Evolutionary conservation across 2,797 vertebrate species (phyloP).

Genomic region (Cetoscarus ocellatus): DNA sequence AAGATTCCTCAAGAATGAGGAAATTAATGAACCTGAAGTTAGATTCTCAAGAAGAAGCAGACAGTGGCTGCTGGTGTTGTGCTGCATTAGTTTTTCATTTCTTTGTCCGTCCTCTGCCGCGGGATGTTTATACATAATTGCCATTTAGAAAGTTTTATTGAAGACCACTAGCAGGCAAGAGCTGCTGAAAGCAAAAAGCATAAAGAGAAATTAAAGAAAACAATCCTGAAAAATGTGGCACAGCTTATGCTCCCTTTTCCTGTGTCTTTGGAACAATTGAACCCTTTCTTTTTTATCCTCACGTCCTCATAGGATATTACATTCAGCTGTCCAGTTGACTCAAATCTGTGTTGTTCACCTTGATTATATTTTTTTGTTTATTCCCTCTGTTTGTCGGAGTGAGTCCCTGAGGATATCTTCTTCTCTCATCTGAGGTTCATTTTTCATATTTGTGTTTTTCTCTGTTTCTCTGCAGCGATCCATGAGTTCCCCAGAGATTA

Average conservation of each 20-base stretch:
- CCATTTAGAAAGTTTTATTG: constrained; percentile 5
- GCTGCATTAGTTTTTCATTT: neutral
- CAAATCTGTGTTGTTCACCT: neutral
- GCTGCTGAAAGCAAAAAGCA: neutral
- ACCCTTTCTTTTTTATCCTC: neutral
- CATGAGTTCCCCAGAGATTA: constrained; percentile 95
- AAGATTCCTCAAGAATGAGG: neutral
- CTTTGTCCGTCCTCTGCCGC: neutral
- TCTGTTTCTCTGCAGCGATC: constrained; percentile 84
- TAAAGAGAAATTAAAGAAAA: neutral
- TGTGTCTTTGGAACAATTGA: neutral
- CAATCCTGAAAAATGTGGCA: neutral
- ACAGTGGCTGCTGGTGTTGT: neutral
- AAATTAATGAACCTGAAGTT: too few species aligned
- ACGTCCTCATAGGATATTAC: constrained; percentile 2
- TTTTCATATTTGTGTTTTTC: constrained; percentile 10
- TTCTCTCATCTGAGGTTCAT: constrained; percentile 2
- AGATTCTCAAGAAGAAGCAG: neutral
- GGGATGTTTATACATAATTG: neutral
- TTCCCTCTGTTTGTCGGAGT: neutral
- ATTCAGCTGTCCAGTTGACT: neutral
- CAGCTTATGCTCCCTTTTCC: neutral
- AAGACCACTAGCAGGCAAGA: neutral
- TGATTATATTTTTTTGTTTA: constrained; percentile 7
- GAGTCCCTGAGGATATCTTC: constrained; percentile 2